Conservation (phyloP, 2,888 invertebrate genomes). For the Sepiola atlantica region DNA sequence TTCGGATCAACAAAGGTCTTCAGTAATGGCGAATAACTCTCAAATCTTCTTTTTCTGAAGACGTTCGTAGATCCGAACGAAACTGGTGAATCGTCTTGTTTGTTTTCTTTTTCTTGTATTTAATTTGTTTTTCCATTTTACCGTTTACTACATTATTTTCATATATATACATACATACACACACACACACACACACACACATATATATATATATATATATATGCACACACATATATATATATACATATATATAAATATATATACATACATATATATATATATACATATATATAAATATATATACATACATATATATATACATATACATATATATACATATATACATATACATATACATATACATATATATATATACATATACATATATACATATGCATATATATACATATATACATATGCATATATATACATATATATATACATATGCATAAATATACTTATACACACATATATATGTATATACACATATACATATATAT, state of each 20-base stretch:
- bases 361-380: neutral
- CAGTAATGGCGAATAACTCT: no score
- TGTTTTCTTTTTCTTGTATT: no score
- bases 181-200: neutral
- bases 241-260: neutral
- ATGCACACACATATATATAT: neutral
- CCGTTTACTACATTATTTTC: no score
- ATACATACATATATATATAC: neutral
- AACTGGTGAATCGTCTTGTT: no score
- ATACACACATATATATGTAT: neutral
- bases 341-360: neutral
- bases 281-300: neutral
- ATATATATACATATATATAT: neutral
- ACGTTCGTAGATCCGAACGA: no score
- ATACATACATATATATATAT: neutral
- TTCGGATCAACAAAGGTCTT: no score
- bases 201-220: neutral
- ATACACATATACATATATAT: slow-evolving; percentile 37
- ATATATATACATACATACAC: neutral
- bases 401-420: neutral
- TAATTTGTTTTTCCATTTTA: no score
- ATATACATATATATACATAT: neutral
- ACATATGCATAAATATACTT: neutral
- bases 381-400: neutral
- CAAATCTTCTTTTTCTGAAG: no score